Evolutionary conservation across 2,888 invertebrate species (phyloP), one percentile per base, ranked within the genome.

Genomic region (Hypomecis punctinalis): DNA sequence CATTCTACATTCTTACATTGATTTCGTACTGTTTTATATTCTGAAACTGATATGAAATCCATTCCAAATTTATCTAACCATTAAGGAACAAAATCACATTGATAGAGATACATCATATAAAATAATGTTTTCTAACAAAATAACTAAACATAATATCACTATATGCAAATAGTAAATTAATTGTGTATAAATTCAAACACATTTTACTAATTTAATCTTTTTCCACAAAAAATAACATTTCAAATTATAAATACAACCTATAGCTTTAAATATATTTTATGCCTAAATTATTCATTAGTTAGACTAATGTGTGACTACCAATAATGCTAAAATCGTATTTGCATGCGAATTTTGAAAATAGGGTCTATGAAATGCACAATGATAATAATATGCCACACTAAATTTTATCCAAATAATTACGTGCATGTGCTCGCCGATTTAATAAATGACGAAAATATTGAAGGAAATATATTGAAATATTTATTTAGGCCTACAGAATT

Each of bases 61-160:
- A 88, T 86, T 87, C 85, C 81, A 73, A 73, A 75, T 73, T 68
- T 63, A 77, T 79, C 78, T 79, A 83, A 80, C 77, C 80, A 84
- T 82, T 77, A 79, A 91, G 89, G 90, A 90, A 92, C 90, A 83
- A 85, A 85, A 88, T 88, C 84, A 89, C 88, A 86, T 78, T 73
- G 76, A 83, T 77, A 80, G 78, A 78, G 79, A 79, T 79, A 78
- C 77, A 81, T 80, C 78, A 82, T 78, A 77, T 73, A 84, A 80
- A 79, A 83, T 82, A 80, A 80, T 79, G 82, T 79, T 79, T 74
- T 80, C 83, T 85, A 86, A 86, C 63, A 75, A 79, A 82, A 79
- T 48, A 80, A 82, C 84, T 85, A 85, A 85, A 86, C 82, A 82
- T 88, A 88, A 85, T 87, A 90, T 89, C 87, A 89, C 88, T 90